Conservation (phyloP, 2,888 invertebrate genomes). For the Ophion obscuratus region DNA sequence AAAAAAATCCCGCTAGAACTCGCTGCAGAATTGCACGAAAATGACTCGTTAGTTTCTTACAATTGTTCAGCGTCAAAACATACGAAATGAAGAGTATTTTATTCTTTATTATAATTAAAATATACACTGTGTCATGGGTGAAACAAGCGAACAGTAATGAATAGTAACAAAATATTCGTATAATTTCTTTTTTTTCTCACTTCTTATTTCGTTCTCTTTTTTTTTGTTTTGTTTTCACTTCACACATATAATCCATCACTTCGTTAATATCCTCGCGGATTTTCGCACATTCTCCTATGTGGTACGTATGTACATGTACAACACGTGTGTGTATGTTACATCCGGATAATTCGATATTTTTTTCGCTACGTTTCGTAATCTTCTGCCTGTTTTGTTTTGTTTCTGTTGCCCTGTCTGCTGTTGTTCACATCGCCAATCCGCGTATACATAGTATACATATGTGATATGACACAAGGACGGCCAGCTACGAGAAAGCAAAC, state of each 20-base stretch:
- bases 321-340: conserved; percentile 52
- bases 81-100: conserved; percentile 79
- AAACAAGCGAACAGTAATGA: conserved; percentile 84
- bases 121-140: conserved; percentile 84
- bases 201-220: conserved; percentile 73
- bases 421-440: conserved; percentile 55
- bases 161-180: conserved; percentile 84
- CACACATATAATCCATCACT: conserved; percentile 63
- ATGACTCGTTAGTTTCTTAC: neutral
- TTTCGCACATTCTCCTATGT: conserved; percentile 55
- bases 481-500: conserved; percentile 52
- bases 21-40: no score
- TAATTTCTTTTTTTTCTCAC: conserved; percentile 78
- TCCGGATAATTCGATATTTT: conserved; percentile 59
- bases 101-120: conserved; percentile 83
- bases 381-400: conserved; percentile 2
- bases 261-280: conserved; percentile 59
- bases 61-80: conserved; percentile 30
- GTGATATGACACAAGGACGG: conserved; percentile 63
- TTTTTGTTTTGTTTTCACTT: conserved; percentile 56
- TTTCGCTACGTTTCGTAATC: conserved; percentile 45
- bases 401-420: conserved; percentile 31
- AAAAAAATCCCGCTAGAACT: no score
- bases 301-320: conserved; percentile 66
- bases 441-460: conserved; percentile 65